Percentiles rank a stretch among this genome's conserved stretches.
Conservation (phyloP, 2,113 vertebrate genomes). For the Neogobius melanostomus region DNA sequence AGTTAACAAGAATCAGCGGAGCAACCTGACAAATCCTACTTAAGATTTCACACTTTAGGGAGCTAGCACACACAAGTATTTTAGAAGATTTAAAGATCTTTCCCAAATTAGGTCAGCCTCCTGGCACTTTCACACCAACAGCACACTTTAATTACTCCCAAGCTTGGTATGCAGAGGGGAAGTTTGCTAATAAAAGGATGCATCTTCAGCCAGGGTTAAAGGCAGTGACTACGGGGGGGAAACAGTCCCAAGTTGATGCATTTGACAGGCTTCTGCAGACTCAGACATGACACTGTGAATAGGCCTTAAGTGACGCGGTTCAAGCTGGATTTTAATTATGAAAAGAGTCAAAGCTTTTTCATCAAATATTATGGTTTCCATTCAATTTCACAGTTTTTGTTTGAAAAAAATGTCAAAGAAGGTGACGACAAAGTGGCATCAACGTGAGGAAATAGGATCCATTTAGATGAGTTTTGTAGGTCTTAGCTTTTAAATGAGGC, state of each 20-base stretch:
- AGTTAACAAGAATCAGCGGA: conserved; percentile 7
- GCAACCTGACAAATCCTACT: conserved; percentile 21
- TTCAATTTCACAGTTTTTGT: too few relatives aligned
- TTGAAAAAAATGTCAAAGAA: too few relatives aligned
- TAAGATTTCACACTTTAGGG: conserved; percentile 22
- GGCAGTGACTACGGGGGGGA: conserved; percentile 22
- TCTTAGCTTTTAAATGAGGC: too few relatives aligned
- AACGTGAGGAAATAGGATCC: too few relatives aligned
- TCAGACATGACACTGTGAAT: conserved; percentile 30
- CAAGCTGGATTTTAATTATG: too few relatives aligned
- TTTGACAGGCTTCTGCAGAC: conserved; percentile 27
- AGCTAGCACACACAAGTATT: conserved; percentile 12
- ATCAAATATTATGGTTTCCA: too few relatives aligned
- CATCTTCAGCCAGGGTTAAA: conserved; percentile 5
- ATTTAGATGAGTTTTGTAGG: too few relatives aligned
- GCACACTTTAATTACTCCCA: conserved; percentile 4
- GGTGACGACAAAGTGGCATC: too few relatives aligned
- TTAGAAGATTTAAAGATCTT: conserved; percentile 14
- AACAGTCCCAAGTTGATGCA: conserved; percentile 20
- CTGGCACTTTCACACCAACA: background rate
- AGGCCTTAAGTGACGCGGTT: too few relatives aligned
- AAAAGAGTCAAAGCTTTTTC: too few relatives aligned
- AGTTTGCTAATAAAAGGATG: background rate
- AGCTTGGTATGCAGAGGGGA: conserved; percentile 11
- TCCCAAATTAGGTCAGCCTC: conserved; percentile 26